These are phyloP conservation scores for Rhabdomys dilectus DNA, from an alignment of 2,113 vertebrate species.

Conservation along the genomic window DNA sequence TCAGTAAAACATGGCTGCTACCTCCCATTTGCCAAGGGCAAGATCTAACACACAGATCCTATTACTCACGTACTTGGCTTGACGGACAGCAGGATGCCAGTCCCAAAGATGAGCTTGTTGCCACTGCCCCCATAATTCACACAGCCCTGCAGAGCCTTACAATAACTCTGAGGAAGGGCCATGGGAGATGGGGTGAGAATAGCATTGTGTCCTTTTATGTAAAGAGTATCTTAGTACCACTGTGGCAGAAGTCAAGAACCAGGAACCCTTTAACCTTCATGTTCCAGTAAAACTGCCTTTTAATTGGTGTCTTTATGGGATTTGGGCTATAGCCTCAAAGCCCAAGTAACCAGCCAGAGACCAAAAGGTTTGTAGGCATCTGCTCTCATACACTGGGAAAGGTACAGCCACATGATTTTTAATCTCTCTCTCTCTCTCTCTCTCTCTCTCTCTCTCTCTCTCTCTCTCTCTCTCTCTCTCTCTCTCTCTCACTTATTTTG, in stretches of 20 bases:
- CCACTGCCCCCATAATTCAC: slow-evolving; percentile 31
- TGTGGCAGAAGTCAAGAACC: not conserved
- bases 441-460: not conserved
- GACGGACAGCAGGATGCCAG: slow-evolving; percentile 77
- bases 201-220: not conserved
- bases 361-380: not conserved
- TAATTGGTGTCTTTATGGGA: not conserved
- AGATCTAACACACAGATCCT: not conserved
- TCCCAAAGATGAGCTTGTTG: slow-evolving; percentile 75
- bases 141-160: slow-evolving; percentile 70
- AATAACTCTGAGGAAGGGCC: slow-evolving; percentile 41
- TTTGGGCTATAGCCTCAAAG: not conserved
- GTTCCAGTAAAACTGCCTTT: not conserved
- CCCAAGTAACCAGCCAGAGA: not conserved
- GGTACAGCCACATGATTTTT: not conserved
- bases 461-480: slow-evolving; percentile 33
- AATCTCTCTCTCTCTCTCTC: not conserved
- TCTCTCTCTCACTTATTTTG: slow-evolving; percentile 37
- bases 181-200: not conserved
- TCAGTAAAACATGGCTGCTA: not conserved
- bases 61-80: slow-evolving; percentile 81
- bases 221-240: not conserved
- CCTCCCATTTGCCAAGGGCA: not conserved
- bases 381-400: accelerated
- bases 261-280: not conserved